Evolutionary conservation across 2,113 vertebrate genomes (phyloP).

Genomic region (Burhinus oedicnemus): DNA sequence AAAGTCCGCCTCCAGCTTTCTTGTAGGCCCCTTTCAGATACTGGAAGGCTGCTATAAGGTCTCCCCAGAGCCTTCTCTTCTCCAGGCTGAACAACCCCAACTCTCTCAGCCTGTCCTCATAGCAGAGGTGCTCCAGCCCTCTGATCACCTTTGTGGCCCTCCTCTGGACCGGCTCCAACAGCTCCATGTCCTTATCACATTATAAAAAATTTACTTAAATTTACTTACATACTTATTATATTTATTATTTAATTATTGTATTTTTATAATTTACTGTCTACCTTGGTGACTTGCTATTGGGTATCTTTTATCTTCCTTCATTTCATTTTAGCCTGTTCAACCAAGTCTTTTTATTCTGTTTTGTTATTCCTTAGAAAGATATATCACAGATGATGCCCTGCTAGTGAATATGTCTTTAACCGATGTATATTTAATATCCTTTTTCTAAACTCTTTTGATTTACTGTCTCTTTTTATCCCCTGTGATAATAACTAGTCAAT

Average conservation of each 20-base stretch:
- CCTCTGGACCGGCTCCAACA: no score
- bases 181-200: no score
- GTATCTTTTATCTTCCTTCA: background rate
- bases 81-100: no score
- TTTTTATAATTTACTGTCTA: background rate
- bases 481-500: conserved; percentile 43
- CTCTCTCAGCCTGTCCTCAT: no score
- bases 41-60: no score
- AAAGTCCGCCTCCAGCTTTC: no score
- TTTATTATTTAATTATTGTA: background rate
- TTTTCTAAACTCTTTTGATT: conserved; percentile 32
- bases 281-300: background rate
- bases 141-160: no score
- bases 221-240: background rate
- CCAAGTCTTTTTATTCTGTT: background rate
- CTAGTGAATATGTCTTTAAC: background rate
- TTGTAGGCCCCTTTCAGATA: no score
- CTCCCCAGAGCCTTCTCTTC: no score
- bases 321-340: background rate
- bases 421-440: background rate
- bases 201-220: no score
- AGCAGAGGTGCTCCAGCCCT: no score
- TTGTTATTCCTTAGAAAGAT: background rate
- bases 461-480: conserved; percentile 14
- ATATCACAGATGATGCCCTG: background rate